A percentile compares a stretch with the other conserved stretches of the same genome.
These are phyloP conservation scores for Phania funesta DNA, from an alignment of 2,888 invertebrate species.

Conservation along the genomic window DNA sequence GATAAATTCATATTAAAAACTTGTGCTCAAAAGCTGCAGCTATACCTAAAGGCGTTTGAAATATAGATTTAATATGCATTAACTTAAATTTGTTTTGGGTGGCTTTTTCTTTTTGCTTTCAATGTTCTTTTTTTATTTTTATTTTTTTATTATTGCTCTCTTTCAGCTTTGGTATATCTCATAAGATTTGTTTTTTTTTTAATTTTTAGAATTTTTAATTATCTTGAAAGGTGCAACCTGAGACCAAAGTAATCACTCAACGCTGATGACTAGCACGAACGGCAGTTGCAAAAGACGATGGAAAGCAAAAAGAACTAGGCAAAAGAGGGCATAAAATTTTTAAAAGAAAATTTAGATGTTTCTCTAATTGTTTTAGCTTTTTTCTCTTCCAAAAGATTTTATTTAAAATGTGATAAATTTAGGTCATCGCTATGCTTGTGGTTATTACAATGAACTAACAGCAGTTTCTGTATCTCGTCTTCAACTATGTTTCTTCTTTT, in stretches of 20 bases:
- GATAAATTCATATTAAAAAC: conserved; percentile 7
- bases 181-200: conserved; percentile 62
- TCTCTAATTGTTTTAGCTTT: not conserved
- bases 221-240: conserved; percentile 77
- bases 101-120: not conserved
- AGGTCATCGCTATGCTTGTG: conserved; percentile 56
- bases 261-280: conserved; percentile 67
- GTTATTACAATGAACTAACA: conserved; percentile 43
- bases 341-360: not conserved
- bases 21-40: conserved; percentile 9
- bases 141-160: not conserved
- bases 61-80: conserved; percentile 36
- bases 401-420: conserved; percentile 41
- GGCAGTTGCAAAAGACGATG: conserved; percentile 47
- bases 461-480: conserved; percentile 1
- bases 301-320: not conserved
- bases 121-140: conserved; percentile 2
- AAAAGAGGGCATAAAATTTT: conserved; percentile 15
- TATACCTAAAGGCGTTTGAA: conserved; percentile 6
- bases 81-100: conserved; percentile 10
- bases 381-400: conserved; percentile 11
- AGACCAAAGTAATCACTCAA: conserved; percentile 75
- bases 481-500: not conserved
- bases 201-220: conserved; percentile 78
- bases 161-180: conserved; percentile 27